Evolutionary conservation across 2,797 vertebrate species (phyloP), one percentile per base, ranked within the genome.

Genomic region (Botia almorhae): DNA sequence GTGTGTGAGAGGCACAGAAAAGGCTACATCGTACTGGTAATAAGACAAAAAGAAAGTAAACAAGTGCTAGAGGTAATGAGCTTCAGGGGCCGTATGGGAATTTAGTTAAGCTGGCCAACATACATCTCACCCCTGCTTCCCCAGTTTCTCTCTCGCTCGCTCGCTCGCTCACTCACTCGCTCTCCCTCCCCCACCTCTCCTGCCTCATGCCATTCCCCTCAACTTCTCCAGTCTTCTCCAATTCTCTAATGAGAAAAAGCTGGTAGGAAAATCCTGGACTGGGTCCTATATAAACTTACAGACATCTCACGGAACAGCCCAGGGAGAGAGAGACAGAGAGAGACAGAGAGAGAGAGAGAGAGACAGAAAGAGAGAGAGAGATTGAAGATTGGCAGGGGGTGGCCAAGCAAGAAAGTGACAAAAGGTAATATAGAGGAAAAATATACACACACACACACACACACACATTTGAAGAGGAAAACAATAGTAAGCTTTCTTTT

Each of bases 241-340:
- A 88, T 91, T 88, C 89, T 86, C 93, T 96, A 97, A 97, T 97
- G 96, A 98, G 95, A 96, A 96, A 96, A 98, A 96, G 95, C 95
- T 97, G 96, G 89, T 89, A 94, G 94, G 92, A 94, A 94, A 95
- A 93, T 88, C 94, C 96, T 96, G 96, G 96, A 96, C 92, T 90
- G 90, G 93, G 92, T 96, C 96, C 96, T 96, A 96, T 93, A 96
- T 95, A 97, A 96, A 97, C 96, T 96, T 95, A 95, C 95, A 96
- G 95, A 94, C 96, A 95, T 96, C 95, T 96, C 95, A 96, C 93
- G 93, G 90, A 93, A 95, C 92, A 92, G 92, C 92, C 91, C 91
- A 87, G 69, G 89, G 91, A 93, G 91, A 91, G 93, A 89, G 91
- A 92, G 90, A 83, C 91, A 83, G 61, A 23, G 90, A 87, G 90